Evolutionary conservation across 1,140 invertebrate genomes (phyloP).

Genomic region (Lepeophtheirus salmonis): DNA sequence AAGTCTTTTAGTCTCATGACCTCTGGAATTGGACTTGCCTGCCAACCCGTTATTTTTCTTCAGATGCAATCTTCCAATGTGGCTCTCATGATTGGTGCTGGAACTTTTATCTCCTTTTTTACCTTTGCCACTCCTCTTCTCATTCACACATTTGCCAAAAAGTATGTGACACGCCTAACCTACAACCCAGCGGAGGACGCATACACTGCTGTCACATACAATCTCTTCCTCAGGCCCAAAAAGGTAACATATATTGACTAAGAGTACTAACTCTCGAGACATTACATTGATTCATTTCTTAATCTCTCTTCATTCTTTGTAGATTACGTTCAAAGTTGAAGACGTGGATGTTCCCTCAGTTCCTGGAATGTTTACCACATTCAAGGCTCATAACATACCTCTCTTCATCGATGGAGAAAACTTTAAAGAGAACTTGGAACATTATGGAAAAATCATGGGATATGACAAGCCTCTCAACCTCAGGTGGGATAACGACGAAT

Average conservation of each 20-base stretch:
- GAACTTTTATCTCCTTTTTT: conserved; percentile 49
- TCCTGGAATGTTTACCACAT: conserved; percentile 58
- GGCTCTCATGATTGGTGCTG: conserved; percentile 36
- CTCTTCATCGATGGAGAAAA: conserved; percentile 50
- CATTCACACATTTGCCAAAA: conserved; percentile 58
- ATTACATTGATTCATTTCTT: not conserved
- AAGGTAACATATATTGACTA: conserved; percentile 32
- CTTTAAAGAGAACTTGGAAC: conserved; percentile 41
- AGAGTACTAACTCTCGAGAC: not conserved
- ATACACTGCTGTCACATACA: conserved; percentile 47
- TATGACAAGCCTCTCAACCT: conserved; percentile 75
- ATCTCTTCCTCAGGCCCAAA: conserved; percentile 41
- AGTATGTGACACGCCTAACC: conserved; percentile 56
- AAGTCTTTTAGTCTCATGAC: conserved; percentile 62
- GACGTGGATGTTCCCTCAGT: conserved; percentile 58
- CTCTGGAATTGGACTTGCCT: conserved; percentile 41
- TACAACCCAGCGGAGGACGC: conserved; percentile 40
- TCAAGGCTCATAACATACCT: conserved; percentile 42
- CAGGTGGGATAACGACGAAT: conserved; percentile 31
- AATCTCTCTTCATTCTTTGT: conserved; percentile 27
- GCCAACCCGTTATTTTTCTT: conserved; percentile 49
- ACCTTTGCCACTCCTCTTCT: conserved; percentile 60
- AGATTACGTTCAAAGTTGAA: conserved; percentile 48
- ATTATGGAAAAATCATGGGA: conserved; percentile 67
- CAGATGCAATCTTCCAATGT: conserved; percentile 31